These are phyloP conservation scores for Cerastis rubricosa DNA, from an alignment of 2,888 invertebrate species.

Conservation along the genomic window DNA sequence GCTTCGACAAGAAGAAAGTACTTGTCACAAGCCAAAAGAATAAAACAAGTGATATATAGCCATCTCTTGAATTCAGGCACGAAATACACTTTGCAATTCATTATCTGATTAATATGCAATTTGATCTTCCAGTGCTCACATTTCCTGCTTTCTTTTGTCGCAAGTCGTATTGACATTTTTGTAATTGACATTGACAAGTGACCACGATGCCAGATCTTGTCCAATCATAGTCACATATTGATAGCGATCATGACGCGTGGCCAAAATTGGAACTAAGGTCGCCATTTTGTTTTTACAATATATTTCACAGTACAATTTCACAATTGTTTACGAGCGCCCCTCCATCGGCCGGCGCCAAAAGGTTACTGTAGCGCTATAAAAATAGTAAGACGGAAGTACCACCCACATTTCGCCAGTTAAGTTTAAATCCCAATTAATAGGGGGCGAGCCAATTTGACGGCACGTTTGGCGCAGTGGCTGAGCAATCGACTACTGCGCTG, in stretches of 20 bases:
- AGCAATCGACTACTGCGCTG: no score
- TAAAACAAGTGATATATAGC: not conserved
- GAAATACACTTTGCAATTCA: slow-evolving; percentile 14
- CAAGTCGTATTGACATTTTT: slow-evolving; percentile 21
- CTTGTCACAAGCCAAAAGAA: not conserved
- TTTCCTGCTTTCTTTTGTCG: slow-evolving; percentile 45
- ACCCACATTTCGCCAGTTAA: no score
- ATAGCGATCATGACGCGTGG: not conserved
- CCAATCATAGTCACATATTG: not conserved
- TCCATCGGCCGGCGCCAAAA: no score
- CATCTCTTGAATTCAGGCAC: not conserved
- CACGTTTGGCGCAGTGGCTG: no score
- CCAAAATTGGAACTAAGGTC: not conserved
- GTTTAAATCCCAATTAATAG: no score
- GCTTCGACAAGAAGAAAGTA: slow-evolving; percentile 16
- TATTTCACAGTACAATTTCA: not conserved
- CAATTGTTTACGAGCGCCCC: not conserved
- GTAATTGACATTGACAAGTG: slow-evolving; percentile 20
- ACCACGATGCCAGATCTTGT: slow-evolving; percentile 19
- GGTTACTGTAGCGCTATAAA: not conserved
- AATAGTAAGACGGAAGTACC: slow-evolving; percentile 20
- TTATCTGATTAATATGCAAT: slow-evolving; percentile 34
- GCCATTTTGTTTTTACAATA: not conserved
- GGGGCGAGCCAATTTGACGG: no score
- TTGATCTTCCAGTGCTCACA: slow-evolving; percentile 15